Percentiles rank a stretch among this genome's conserved stretches.
These are phyloP conservation scores for Mormyrops attenuatus DNA, from an alignment of 2,797 vertebrate species.

Conservation along the genomic window DNA sequence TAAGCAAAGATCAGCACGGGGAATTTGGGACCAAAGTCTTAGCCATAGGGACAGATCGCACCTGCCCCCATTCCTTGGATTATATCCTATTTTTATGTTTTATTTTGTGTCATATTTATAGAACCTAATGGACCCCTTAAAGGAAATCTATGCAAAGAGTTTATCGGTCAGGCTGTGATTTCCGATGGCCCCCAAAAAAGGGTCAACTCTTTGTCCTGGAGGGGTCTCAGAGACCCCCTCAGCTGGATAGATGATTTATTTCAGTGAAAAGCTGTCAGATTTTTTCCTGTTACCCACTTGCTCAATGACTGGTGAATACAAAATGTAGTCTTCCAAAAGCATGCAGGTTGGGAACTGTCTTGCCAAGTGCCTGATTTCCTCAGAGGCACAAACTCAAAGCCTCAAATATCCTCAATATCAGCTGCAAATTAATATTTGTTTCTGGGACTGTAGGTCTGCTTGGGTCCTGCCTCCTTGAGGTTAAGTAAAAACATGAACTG, in stretches of 20 bases:
- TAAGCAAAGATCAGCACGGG: not conserved
- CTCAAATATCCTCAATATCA: not conserved
- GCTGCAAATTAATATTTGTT: not conserved
- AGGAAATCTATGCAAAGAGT: not conserved
- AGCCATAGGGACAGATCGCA: not conserved
- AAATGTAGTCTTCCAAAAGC: not conserved
- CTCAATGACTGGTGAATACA: not conserved
- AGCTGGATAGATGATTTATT: not conserved
- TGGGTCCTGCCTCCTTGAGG: not conserved
- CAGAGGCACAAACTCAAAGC: not conserved
- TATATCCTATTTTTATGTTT: not conserved
- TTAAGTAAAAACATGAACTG: not conserved
- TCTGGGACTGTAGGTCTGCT: not conserved
- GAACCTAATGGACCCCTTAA: not conserved
- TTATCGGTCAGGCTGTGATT: conserved; percentile 13
- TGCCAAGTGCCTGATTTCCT: not conserved
- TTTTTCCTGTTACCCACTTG: not conserved
- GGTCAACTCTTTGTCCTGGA: not conserved
- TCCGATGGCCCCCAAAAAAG: not conserved
- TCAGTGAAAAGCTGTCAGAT: not conserved
- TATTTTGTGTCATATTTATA: not conserved
- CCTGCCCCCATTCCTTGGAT: not conserved
- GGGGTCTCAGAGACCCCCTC: not conserved
- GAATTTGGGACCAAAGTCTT: not conserved
- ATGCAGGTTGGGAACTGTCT: not conserved